phyloP scores from a whole-genome alignment of 2,888 invertebrate genomes.

The Hypena proboscidalis region DNA sequence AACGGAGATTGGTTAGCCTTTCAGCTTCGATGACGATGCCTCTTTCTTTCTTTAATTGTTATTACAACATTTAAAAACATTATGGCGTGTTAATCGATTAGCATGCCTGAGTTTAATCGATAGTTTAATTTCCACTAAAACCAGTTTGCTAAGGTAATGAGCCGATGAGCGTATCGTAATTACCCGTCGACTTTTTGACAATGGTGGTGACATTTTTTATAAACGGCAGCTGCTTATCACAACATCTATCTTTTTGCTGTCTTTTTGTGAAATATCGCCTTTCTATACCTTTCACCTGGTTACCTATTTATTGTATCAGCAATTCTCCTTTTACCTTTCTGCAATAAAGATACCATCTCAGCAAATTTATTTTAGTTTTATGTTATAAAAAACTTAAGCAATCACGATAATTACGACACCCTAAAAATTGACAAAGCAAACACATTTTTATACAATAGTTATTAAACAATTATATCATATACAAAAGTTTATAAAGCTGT shows the following conservation, averaged over 20 bases:
- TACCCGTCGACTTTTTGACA: slow-evolving; percentile 5
- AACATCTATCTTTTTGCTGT: slow-evolving; percentile 25
- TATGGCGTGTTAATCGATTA: background rate
- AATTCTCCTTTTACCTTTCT: slow-evolving; percentile 38
- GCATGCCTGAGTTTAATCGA: too few relatives aligned
- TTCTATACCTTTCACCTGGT: slow-evolving; percentile 56
- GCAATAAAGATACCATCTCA: slow-evolving; percentile 18
- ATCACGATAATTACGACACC: slow-evolving; percentile 12
- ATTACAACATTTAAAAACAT: too few relatives aligned
- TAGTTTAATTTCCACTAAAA: too few relatives aligned
- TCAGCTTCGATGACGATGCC: too few relatives aligned
- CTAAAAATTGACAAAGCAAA: slow-evolving; percentile 17
- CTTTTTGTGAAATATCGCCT: slow-evolving; percentile 39
- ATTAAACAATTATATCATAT: slow-evolving; percentile 23
- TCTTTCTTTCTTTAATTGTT: too few relatives aligned
- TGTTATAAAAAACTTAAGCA: slow-evolving; percentile 8
- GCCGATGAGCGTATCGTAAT: background rate
- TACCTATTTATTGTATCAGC: slow-evolving; percentile 30
- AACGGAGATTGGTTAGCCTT: too few relatives aligned
- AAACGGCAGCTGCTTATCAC: slow-evolving; percentile 13
- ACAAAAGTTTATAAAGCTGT: slow-evolving; percentile 22
- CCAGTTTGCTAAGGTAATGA: too few relatives aligned
- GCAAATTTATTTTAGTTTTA: slow-evolving; percentile 9
- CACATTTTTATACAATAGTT: slow-evolving; percentile 22
- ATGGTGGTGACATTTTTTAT: slow-evolving; percentile 22